Evolutionary conservation across 2,888 invertebrate species (phyloP).

Genomic region (Ypsolopha sequella): DNA sequence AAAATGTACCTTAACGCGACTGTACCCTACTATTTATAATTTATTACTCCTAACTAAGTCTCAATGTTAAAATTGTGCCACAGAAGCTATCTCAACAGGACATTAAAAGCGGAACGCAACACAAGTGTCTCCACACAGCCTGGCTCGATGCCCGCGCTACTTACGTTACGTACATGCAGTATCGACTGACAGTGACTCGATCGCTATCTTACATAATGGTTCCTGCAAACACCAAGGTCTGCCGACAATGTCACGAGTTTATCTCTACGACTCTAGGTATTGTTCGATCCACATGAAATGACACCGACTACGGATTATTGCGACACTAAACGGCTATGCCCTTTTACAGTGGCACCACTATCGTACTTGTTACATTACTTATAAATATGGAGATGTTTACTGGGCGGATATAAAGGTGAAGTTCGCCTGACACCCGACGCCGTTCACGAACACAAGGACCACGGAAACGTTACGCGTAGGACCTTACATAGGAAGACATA

Average conservation of each 20-base stretch:
- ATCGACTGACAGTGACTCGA: not conserved
- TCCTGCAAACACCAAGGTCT: conserved; percentile 29
- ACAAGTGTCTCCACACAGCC: conserved; percentile 13
- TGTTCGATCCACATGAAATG: conserved; percentile 38
- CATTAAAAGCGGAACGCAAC: conserved; percentile 41
- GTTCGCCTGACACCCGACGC: conserved; percentile 41
- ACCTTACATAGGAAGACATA: conserved; percentile 68
- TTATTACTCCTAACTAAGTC: conserved; percentile 61
- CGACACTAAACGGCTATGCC: conserved; percentile 34
- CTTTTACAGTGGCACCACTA: conserved; percentile 37
- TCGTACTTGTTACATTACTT: conserved; percentile 40
- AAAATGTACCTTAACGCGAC: conserved; percentile 30
- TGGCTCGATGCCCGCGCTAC: not conserved
- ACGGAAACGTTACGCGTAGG: conserved; percentile 38
- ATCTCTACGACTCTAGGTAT: conserved; percentile 30
- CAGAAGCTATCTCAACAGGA: conserved; percentile 49
- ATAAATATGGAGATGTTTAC: conserved; percentile 27
- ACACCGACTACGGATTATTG: conserved; percentile 38
- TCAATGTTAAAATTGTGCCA: conserved; percentile 64
- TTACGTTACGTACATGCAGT: not conserved
- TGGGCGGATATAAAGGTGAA: conserved; percentile 53
- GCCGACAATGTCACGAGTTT: conserved; percentile 42
- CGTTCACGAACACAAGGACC: conserved; percentile 35
- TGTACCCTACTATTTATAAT: conserved; percentile 55
- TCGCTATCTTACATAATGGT: conserved; percentile 7